These are phyloP conservation scores for Hippasteria phrygiana DNA, from an alignment of 53 echinoderm and acorn worm genomes.

Conservation along the genomic window DNA sequence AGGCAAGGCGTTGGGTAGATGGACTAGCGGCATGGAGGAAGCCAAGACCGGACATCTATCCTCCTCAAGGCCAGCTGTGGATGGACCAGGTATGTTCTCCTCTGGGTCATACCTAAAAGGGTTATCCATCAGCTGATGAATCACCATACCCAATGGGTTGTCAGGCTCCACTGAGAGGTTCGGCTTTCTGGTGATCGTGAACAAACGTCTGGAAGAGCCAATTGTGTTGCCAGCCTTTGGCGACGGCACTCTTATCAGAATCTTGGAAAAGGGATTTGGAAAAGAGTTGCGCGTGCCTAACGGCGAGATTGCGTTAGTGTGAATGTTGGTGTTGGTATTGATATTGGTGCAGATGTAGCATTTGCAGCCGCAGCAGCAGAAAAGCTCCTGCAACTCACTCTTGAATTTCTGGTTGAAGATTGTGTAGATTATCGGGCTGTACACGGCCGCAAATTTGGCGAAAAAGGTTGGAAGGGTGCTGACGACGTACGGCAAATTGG, in stretches of 20 bases:
- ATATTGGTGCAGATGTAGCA: conserved; percentile 69
- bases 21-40: background rate
- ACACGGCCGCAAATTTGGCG: conserved; percentile 75
- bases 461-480: conserved; percentile 47
- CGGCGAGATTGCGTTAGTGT: background rate
- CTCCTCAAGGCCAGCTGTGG: background rate
- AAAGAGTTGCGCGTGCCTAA: background rate
- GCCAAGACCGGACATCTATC: background rate
- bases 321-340: background rate
- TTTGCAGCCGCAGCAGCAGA: conserved; percentile 80
- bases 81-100: conserved; percentile 33
- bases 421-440: conserved; percentile 79
- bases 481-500: background rate
- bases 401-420: conserved; percentile 82
- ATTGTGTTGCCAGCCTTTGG: background rate
- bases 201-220: conserved; percentile 1
- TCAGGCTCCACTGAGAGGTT: background rate
- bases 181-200: background rate
- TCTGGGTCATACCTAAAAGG: background rate
- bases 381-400: conserved; percentile 35
- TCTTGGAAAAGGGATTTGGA: background rate
- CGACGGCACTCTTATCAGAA: background rate
- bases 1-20: background rate
- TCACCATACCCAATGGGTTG: conserved; percentile 11
- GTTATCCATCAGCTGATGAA: background rate